Evolutionary conservation across 2,797 vertebrate species (phyloP), one percentile per base, ranked within the genome.

Genomic region (Diplodus puntazzo): DNA sequence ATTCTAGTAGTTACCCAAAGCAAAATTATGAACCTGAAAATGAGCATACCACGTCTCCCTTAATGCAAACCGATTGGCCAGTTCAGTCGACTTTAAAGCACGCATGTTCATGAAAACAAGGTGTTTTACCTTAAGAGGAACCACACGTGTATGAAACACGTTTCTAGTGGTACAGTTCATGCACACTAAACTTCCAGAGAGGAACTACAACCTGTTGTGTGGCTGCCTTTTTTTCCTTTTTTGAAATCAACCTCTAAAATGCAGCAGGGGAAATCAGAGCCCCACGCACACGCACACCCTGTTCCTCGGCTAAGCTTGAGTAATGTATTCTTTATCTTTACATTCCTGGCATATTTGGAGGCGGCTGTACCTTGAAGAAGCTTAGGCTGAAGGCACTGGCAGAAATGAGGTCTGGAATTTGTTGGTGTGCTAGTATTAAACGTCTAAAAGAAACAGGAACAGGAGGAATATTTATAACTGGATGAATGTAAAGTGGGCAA

Each of bases 311-410:
- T 79, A n/a, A 53, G 68, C 80, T 70, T 30, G 68, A 73, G 85
- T 73, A 79, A 68, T 68, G 67, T 75, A 73, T 81, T 92, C 81
- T 91, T 92, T 89, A 92, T 91, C 89, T 82, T 78, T 60, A 77
- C 92, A 94, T 95, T 91, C 91, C 88, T 92, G 81, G 77, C 81
- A 92, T 95, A 89, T 79, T 91, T 94, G 77, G 45, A 84, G 84
- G 69, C 30, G 30, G 64, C 60, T 69, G 48, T 83, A 71, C 73
- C 83, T 92, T 84, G 48, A 83, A 66, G 79, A 79, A 43, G 25
- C 61, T 73, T 23, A 50, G 46, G 49, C 54, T 61, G 18, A 68
- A 34, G 48, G 20, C 11, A 48, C 16, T 65, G 39, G 20, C 14
- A 52, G 74, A 54, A 49, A 46, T 23, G 30, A 53, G 18, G 48